phyloP scores from a whole-genome alignment of 1,140 invertebrate genomes.

The Leptinotarsa lineolata region DNA sequence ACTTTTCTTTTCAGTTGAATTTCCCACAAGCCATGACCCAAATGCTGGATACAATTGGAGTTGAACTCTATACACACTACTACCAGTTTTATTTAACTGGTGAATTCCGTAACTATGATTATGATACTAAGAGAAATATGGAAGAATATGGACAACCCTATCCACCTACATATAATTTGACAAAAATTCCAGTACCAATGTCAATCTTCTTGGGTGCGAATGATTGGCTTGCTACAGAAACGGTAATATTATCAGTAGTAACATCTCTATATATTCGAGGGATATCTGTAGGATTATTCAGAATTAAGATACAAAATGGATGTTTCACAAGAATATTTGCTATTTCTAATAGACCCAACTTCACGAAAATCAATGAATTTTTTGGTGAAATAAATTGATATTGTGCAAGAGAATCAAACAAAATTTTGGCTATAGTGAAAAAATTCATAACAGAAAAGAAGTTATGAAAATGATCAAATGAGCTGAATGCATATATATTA shows the following conservation, averaged over 20 bases:
- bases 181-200: conserved; percentile 61
- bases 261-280: too few relatives aligned
- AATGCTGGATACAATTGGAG: conserved; percentile 13
- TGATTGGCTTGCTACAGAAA: conserved; percentile 56
- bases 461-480: too few relatives aligned
- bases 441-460: too few relatives aligned
- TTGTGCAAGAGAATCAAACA: too few relatives aligned
- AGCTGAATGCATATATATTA: too few relatives aligned
- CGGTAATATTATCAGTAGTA: conserved; percentile 4
- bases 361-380: too few relatives aligned
- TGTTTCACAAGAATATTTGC: too few relatives aligned
- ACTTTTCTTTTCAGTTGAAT: not conserved
- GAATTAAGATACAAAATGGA: too few relatives aligned
- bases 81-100: not conserved
- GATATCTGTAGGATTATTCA: too few relatives aligned
- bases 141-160: conserved; percentile 56
- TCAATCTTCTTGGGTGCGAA: conserved; percentile 61
- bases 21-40: conserved; percentile 14
- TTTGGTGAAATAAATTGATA: too few relatives aligned
- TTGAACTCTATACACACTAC: conserved; percentile 22
- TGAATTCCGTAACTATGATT: conserved; percentile 61
- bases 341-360: too few relatives aligned
- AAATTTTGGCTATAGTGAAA: too few relatives aligned
- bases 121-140: conserved; percentile 60
- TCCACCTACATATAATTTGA: conserved; percentile 63